Base-by-base conservation (phyloP, 2,888 invertebrate genomes). In the Harpalus rufipes region DNA sequence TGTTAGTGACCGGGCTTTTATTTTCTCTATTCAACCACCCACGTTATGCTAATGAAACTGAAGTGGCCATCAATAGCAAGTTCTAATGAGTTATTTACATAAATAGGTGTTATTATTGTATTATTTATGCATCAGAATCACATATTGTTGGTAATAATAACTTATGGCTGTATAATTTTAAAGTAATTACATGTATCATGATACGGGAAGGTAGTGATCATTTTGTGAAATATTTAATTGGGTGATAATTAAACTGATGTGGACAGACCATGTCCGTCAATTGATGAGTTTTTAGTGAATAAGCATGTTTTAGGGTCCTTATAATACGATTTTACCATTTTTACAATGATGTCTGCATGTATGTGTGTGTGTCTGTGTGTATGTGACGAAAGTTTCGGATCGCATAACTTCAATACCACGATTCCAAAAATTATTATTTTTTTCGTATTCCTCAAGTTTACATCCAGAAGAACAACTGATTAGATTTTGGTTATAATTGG, bases 31-130 rank as follows among this genome's bases (percentile, higher is more conserved):
- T 39, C 44, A 16, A 51, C 74, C 74, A 74, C 74, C 74, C 74
- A 74, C 74, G 44, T 51, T 74, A 74, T 74, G 41, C 25, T 74
- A 74, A 74, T 74, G 74, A 74, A 74, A 74, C 74, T 68, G 14
- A 14, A n/a, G 7, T 68, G n/a, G 39, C 2, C 25, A 39, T n/a
- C 32, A 68, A 68, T 14, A 14, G 14, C 32, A 68, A 68, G n/a
- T 14, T 39, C 32, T 68, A 21, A 12, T 21, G 63, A n/a, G 39
- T 32, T 63, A 68, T 68, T 68, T 68, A 68, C 68, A 68, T 68
- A 39, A 68, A 63, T 32, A 32, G n/a, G 12, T 68, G 25, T n/a
- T 68, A 68, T 63, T 63, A 63, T 68, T 63, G 21, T 18, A 12
- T 63, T 63, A 51, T 51, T 51, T 51, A 51, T 51, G 44, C 44